phyloP scores from a whole-genome alignment of 2,113 vertebrate genomes.

The Corythornis madagascariensis region DNA sequence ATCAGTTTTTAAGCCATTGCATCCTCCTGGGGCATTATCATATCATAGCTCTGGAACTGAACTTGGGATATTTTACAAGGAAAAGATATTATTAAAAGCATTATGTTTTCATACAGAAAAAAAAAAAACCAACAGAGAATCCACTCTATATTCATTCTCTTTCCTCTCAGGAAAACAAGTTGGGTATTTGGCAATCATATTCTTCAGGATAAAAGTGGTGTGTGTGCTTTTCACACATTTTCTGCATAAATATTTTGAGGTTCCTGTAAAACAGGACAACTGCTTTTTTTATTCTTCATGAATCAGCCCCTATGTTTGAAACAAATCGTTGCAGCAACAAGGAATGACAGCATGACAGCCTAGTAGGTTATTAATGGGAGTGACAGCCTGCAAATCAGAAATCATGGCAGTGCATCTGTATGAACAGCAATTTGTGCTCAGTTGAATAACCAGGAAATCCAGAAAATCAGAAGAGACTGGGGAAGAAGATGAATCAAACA shows the following conservation, averaged over 20 bases:
- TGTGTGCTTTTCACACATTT: conserved; percentile 45
- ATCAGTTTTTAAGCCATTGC: not conserved
- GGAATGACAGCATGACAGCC: conserved; percentile 78
- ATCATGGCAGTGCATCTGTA: conserved; percentile 67
- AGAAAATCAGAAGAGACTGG: conserved; percentile 58
- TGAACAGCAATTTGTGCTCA: conserved; percentile 74
- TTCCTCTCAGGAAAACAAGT: conserved; percentile 8
- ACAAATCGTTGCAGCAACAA: conserved; percentile 75
- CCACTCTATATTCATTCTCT: not conserved
- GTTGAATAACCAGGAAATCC: conserved; percentile 73
- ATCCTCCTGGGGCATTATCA: not conserved
- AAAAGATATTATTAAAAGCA: conserved; percentile 23
- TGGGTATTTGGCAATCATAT: conserved; percentile 19
- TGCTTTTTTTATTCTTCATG: conserved; percentile 60
- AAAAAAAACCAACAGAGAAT: not conserved
- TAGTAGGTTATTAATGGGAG: conserved; percentile 74
- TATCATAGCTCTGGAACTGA: not conserved
- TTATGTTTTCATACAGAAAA: conserved; percentile 6
- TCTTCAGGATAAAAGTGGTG: conserved; percentile 40
- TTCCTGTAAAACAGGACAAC: conserved; percentile 65
- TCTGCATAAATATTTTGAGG: conserved; percentile 63
- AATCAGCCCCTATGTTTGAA: conserved; percentile 74
- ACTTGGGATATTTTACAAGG: not conserved
- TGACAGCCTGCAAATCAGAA: conserved; percentile 81
- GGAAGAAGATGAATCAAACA: conserved; percentile 65